A percentile compares a stretch with the other conserved stretches of the same genome.
phyloP scores from a whole-genome alignment of 2,797 vertebrate genomes.

The Poeciliopsis paucimaculata region DNA sequence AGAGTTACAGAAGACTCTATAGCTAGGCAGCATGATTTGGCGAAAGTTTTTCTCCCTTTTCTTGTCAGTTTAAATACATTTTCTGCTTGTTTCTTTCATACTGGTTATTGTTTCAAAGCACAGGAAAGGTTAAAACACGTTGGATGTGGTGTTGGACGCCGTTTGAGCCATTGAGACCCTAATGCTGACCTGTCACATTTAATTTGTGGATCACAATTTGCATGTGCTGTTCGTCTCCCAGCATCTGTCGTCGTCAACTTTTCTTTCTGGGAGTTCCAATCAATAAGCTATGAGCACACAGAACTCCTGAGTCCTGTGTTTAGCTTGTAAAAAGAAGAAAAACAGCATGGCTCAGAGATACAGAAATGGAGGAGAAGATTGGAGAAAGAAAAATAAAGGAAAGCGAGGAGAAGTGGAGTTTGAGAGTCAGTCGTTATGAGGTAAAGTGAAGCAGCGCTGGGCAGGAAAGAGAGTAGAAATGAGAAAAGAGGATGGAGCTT shows the following conservation, averaged over 20 bases:
- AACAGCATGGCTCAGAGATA: conserved; percentile 44
- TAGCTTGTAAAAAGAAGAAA: conserved; percentile 57
- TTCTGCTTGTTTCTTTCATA: conserved; percentile 73
- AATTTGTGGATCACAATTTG: conserved; percentile 96
- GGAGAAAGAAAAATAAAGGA: conserved; percentile 34
- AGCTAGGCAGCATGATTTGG: conserved; percentile 6
- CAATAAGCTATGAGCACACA: conserved; percentile 85
- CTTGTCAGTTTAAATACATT: conserved; percentile 8
- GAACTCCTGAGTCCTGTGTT: conserved; percentile 74
- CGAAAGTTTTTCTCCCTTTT: conserved; percentile 17
- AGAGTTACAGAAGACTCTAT: conserved; percentile 34
- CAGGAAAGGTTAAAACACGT: conserved; percentile 84
- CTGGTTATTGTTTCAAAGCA: conserved; percentile 77
- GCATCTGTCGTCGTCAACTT: conserved; percentile 87
- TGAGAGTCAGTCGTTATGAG: conserved; percentile 42
- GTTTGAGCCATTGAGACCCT: conserved; percentile 87
- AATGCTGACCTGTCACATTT: conserved; percentile 97
- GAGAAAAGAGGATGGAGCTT: conserved; percentile 58
- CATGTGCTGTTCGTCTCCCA: conserved; percentile 84
- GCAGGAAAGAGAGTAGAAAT: conserved; percentile 52
- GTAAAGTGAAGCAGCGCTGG: conserved; percentile 52
- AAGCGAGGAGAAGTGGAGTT: conserved; percentile 26
- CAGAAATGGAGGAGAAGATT: conserved; percentile 27
- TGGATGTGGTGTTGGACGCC: conserved; percentile 88
- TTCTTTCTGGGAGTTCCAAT: conserved; percentile 85